phyloP scores from a whole-genome alignment of 2,113 vertebrate species.

The Notarius quadriscutis region DNA sequence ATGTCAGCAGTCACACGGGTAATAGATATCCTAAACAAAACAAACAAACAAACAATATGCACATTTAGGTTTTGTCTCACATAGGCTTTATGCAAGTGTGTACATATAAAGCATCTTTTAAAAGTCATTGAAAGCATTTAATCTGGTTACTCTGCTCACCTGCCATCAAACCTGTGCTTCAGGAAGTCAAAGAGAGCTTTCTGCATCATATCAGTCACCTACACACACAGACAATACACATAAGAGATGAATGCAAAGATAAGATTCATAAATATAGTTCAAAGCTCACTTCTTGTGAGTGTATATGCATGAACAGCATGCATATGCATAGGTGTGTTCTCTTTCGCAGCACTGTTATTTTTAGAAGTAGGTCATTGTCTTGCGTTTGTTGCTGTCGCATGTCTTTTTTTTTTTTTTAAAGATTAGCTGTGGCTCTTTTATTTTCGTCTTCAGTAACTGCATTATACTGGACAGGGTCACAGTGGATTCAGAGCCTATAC shows the following conservation, averaged over 20 bases:
- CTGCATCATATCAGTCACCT: slow-evolving; percentile 99
- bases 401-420: background rate
- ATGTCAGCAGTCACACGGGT: slow-evolving; percentile 94
- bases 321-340: background rate
- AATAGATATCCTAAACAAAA: slow-evolving; percentile 86
- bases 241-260: background rate
- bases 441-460: background rate
- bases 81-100: background rate
- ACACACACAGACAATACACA: slow-evolving; percentile 32
- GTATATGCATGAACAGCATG: background rate
- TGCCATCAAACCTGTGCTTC: slow-evolving; percentile 95
- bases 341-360: background rate
- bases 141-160: slow-evolving; percentile 68
- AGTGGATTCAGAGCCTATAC: background rate
- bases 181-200: slow-evolving; percentile 96
- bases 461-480: background rate
- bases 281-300: background rate
- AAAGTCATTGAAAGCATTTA: background rate
- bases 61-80: background rate
- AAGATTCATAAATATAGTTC: background rate
- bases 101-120: background rate
- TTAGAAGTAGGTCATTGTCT: background rate
- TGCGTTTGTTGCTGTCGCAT: background rate
- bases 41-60: background rate
- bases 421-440: background rate